phyloP scores from a whole-genome alignment of 2,888 invertebrate genomes.

The Chymomyza amoena region DNA sequence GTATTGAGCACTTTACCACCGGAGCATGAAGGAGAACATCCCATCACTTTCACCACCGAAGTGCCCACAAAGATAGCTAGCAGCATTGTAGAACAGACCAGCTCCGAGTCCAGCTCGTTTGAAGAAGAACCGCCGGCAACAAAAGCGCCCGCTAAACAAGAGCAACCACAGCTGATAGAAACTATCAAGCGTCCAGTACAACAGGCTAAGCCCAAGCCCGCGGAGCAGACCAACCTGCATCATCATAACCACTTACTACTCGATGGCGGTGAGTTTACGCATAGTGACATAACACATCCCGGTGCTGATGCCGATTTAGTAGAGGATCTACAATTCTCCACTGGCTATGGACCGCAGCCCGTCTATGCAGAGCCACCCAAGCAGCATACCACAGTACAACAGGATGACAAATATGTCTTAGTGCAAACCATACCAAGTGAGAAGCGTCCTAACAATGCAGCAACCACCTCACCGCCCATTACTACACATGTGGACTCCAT shows the following conservation, averaged over 20 bases:
- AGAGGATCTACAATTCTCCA: conserved; percentile 80
- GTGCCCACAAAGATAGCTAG: conserved; percentile 74
- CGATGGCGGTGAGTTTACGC: conserved; percentile 79
- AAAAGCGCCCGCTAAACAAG: conserved; percentile 29
- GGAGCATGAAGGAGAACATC: conserved; percentile 43
- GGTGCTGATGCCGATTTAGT: conserved; percentile 83
- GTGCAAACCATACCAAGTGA: conserved; percentile 65
- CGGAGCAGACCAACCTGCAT: conserved; percentile 42
- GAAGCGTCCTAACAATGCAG: conserved; percentile 71
- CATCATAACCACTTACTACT: conserved; percentile 66
- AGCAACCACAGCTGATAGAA: conserved; percentile 12
- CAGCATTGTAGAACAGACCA: conserved; percentile 58
- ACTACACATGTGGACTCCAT: conserved; percentile 80
- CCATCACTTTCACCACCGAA: conserved; percentile 71
- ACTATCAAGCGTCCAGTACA: not conserved
- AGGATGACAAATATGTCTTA: conserved; percentile 77
- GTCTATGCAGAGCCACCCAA: conserved; percentile 73
- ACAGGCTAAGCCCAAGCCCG: conserved; percentile 20
- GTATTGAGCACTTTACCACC: conserved; percentile 70
- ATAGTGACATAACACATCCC: conserved; percentile 82
- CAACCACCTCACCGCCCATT: conserved; percentile 73
- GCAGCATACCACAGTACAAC: conserved; percentile 41
- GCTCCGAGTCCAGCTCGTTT: conserved; percentile 73
- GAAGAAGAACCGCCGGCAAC: conserved; percentile 58
- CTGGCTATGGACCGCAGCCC: conserved; percentile 80